phyloP scores from a whole-genome alignment of 1,140 invertebrate genomes.

The Megalonaias nervosa region DNA sequence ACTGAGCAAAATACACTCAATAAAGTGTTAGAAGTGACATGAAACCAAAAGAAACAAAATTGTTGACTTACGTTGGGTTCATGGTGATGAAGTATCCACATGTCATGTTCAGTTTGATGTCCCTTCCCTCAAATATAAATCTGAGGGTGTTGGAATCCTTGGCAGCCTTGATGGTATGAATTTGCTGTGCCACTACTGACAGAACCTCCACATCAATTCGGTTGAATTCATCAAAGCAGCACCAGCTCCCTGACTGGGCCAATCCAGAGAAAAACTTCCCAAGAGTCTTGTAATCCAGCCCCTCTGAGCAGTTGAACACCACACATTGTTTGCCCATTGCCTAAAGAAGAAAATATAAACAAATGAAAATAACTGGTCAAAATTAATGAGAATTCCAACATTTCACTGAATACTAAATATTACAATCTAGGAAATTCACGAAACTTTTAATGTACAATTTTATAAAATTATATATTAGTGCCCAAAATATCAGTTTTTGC shows the following conservation, averaged over 20 bases:
- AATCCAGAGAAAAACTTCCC: conserved; percentile 85
- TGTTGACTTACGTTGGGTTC: conserved; percentile 81
- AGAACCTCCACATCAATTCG: conserved; percentile 90
- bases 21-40: too few relatives aligned
- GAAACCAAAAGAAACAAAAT: neutral
- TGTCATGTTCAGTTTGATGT: conserved; percentile 67
- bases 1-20: too few relatives aligned
- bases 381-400: conserved; percentile 1
- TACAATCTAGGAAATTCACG: too few relatives aligned
- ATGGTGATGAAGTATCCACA: conserved; percentile 71
- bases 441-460: too few relatives aligned
- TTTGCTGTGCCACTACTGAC: conserved; percentile 78
- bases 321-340: conserved; percentile 81
- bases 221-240: conserved; percentile 94
- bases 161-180: conserved; percentile 68
- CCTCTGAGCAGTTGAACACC: conserved; percentile 68
- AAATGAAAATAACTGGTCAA: neutral
- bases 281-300: conserved; percentile 67
- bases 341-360: conserved; percentile 73
- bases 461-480: too few relatives aligned
- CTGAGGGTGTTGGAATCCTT: conserved; percentile 59
- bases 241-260: conserved; percentile 90
- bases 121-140: conserved; percentile 71
- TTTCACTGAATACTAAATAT: neutral
- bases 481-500: neutral